Percentiles rank a stretch among this genome's conserved stretches.
These are phyloP conservation scores for Mamestra configurata DNA, from an alignment of 1,140 invertebrate species.

Conservation along the genomic window DNA sequence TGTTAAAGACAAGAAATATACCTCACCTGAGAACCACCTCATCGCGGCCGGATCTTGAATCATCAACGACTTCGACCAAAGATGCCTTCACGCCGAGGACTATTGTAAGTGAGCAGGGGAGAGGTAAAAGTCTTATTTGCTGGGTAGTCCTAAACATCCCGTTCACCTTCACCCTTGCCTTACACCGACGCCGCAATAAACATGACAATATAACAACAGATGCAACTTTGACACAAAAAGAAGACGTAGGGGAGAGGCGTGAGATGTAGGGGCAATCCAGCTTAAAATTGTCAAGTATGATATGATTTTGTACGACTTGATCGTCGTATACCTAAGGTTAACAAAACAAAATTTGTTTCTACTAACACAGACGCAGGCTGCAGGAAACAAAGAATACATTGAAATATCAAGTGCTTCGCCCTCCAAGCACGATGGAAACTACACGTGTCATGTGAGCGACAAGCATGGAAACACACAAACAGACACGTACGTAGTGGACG, in stretches of 20 bases:
- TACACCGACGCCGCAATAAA: no score
- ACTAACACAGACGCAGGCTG: conserved; percentile 2
- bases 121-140: no score
- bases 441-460: conserved; percentile 51
- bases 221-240: no score
- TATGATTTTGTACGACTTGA: no score
- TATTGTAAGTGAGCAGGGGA: background rate
- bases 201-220: no score
- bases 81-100: background rate
- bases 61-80: background rate
- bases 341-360: background rate
- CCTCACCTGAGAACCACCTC: background rate
- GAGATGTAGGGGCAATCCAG: no score
- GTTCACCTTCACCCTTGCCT: no score
- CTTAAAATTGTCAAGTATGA: no score
- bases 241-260: no score
- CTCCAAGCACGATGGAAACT: conserved; percentile 31
- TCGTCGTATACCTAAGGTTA: no score
- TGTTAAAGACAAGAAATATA: background rate
- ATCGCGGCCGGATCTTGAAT: no score
- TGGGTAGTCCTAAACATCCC: no score
- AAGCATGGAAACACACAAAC: conserved; percentile 8
- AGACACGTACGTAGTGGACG: conserved; percentile 28
- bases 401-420: conserved; percentile 6
- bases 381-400: background rate